Conservation (phyloP, 2,797 vertebrate species). For the Cyprinella venusta region DNA sequence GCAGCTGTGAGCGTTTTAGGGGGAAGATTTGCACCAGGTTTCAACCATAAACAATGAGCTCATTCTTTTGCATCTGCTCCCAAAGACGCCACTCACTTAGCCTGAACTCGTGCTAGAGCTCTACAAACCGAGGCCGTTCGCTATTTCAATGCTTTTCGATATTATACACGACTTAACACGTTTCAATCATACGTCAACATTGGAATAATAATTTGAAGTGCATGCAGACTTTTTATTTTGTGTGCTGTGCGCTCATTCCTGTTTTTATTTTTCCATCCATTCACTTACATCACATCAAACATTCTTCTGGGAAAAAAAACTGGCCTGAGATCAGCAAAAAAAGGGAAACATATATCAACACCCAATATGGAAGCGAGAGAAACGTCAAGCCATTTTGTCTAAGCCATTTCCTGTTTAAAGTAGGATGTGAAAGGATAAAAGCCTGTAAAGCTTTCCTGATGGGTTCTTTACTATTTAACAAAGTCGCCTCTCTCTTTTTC, state of each 20-base stretch:
- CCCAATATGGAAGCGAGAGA: slow-evolving; percentile 29
- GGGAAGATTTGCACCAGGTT: slow-evolving; percentile 77
- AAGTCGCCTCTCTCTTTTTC: background rate
- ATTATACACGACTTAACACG: background rate
- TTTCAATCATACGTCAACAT: background rate
- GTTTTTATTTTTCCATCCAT: slow-evolving; percentile 24
- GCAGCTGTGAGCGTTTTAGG: slow-evolving; percentile 79
- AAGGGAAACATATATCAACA: slow-evolving; percentile 39
- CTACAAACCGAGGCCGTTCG: background rate
- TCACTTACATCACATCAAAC: slow-evolving; percentile 30
- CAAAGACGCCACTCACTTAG: slow-evolving; percentile 72
- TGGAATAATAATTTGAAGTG: background rate
- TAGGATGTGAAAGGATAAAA: slow-evolving; percentile 48
- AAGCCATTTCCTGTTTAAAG: slow-evolving; percentile 49
- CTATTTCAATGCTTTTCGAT: slow-evolving; percentile 1
- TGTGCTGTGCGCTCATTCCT: background rate
- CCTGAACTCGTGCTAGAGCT: slow-evolving; percentile 8
- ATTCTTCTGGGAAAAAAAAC: slow-evolving; percentile 15
- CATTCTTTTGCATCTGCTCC: slow-evolving; percentile 79
- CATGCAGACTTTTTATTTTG: background rate
- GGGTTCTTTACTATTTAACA: slow-evolving; percentile 45
- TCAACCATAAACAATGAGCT: slow-evolving; percentile 80
- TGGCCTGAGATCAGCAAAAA: slow-evolving; percentile 26
- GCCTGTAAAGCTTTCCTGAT: slow-evolving; percentile 46
- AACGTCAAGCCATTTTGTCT: slow-evolving; percentile 47